Evolutionary conservation across 2,113 vertebrate species (phyloP).

Genomic region (Microtus ochrogaster): DNA sequence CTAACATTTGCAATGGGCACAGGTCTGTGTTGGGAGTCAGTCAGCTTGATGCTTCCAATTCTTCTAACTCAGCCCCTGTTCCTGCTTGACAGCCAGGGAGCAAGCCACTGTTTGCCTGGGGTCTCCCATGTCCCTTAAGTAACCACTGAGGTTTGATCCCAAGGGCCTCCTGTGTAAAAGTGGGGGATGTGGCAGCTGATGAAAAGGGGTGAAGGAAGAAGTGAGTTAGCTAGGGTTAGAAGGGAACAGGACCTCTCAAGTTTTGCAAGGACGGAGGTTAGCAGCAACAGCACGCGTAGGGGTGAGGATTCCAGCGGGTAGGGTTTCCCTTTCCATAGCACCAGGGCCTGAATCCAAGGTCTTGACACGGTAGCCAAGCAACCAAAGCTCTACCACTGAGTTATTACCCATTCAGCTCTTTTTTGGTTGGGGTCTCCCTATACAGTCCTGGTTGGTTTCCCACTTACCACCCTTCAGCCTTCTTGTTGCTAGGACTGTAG

Average conservation of each 20-base stretch:
- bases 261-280: background rate
- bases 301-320: too few species aligned
- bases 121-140: background rate
- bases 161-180: background rate
- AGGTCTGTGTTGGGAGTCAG: rapidly evolving
- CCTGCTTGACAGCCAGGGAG: background rate
- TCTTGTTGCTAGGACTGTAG: background rate
- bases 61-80: background rate
- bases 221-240: too few species aligned
- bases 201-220: too few species aligned
- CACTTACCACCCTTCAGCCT: background rate
- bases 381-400: background rate
- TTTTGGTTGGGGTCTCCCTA: background rate
- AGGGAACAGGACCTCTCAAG: background rate
- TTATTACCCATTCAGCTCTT: background rate
- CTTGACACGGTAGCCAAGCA: background rate
- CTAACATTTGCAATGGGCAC: background rate
- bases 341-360: background rate
- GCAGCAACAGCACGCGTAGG: rapidly evolving
- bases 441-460: background rate
- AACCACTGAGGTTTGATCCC: background rate
- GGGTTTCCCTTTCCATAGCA: background rate
- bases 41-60: too few species aligned
- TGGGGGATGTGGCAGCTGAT: rapidly evolving
- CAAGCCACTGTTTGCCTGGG: background rate